Evolutionary conservation across 2,113 vertebrate genomes (phyloP), one percentile per base, ranked within the genome.

Genomic region (Haplochromis burtoni): DNA sequence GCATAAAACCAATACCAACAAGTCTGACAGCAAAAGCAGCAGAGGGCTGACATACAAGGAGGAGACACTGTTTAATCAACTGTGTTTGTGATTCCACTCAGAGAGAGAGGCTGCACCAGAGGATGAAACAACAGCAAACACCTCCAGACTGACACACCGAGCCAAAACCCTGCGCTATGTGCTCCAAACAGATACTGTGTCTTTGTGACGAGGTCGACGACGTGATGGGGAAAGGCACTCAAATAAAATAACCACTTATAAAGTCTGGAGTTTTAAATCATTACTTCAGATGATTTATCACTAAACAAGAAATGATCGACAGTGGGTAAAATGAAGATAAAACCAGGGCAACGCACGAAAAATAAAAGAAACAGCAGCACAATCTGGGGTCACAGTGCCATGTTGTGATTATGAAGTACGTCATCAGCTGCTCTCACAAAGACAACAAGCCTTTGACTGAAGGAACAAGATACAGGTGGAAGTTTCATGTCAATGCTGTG

Each of bases 81-180:
- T 55, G 35, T 86, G 63, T 81, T 86, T 90, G 73, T 79, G 51
- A 80, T 73, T 42, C 57, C 19, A 24, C 45, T 90, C 68, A 24
- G 29, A 53, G 71, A 63, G 40, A 84, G 38, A 83, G 33, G 59
- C 78, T 63, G 53, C 54, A 1, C 3, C 57, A 57, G 14, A 68
- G 63, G n/a, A n/a, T 68, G 68, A 57, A 51, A 47, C 59, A 6
- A 26, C 66, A 82, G 66, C 63, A 33, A 19, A 35, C 7, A n/a
- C 33, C 38, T 79, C 12, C 21, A 53, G 38, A 47, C 71, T 19
- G 71, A 19, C 42, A 76, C 26, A 17, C 6, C 1, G 10, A 49
- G 40, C 24, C 40, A 47, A 47, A 73, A 29, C 24, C 40, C 71
- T 29, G 24, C 42, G 1, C 14, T 29, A 3, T 17, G 68, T 3